Conservation (phyloP, 1,140 invertebrate genomes). For the Drosophila sproati region DNA sequence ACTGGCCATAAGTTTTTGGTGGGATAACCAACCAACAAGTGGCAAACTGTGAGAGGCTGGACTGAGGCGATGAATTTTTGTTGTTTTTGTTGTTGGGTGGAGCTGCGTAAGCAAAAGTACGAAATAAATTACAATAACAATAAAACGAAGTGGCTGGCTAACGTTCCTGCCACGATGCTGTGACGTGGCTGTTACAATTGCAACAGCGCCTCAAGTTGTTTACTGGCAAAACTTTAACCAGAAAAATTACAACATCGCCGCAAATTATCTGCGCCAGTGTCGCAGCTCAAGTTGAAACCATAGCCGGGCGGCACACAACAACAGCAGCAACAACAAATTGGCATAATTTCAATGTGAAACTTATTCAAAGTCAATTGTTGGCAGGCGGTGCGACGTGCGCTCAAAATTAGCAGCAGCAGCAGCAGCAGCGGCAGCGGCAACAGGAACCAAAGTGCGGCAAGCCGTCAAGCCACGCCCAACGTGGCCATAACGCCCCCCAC, state of each 20-base stretch:
- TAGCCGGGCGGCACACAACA: slow-evolving; percentile 10
- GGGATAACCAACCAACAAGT: slow-evolving; percentile 61
- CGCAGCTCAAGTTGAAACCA: slow-evolving; percentile 53
- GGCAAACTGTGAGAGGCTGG: slow-evolving; percentile 44
- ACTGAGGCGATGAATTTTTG: slow-evolving; percentile 4
- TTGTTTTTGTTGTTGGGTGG: slow-evolving; percentile 20
- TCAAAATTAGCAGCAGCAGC: not conserved
- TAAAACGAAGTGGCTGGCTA: slow-evolving; percentile 50
- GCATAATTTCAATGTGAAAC: slow-evolving; percentile 74
- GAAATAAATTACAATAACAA: slow-evolving; percentile 62
- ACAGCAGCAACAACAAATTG: slow-evolving; percentile 57
- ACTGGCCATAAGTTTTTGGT: slow-evolving; percentile 24
- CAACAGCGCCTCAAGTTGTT: slow-evolving; percentile 46
- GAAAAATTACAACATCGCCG: slow-evolving; percentile 47
- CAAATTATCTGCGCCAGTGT: slow-evolving; percentile 72
- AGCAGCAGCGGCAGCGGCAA: slow-evolving; percentile 1
- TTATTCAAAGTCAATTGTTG: slow-evolving; percentile 78
- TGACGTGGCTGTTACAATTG: slow-evolving; percentile 27
- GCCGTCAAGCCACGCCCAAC: slow-evolving; percentile 33
- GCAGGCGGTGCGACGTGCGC: slow-evolving; percentile 22
- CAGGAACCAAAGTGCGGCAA: slow-evolving; percentile 10
- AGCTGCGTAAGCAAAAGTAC: slow-evolving; percentile 61
- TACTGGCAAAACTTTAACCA: slow-evolving; percentile 51
- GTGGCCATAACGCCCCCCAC: slow-evolving; percentile 47
- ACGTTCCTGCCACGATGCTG: slow-evolving; percentile 10